Conservation (phyloP, 2,888 invertebrate genomes). For the Andrena haemorrhoa region DNA sequence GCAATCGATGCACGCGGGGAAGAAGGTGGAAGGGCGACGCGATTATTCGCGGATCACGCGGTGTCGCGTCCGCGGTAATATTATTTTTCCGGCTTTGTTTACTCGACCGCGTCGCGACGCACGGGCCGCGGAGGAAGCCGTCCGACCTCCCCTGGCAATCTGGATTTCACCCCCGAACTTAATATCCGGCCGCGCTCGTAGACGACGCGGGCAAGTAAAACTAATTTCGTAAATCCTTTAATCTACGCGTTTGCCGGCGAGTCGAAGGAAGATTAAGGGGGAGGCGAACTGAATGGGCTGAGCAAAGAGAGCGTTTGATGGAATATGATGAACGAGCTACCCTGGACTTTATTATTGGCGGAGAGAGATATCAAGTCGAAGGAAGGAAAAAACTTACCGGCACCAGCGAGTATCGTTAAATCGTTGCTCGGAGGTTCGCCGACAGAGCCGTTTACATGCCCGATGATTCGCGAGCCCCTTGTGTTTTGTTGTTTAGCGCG, state of each 20-base stretch:
- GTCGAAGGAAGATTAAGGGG: conserved; percentile 64
- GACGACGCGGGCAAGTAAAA: conserved; percentile 74
- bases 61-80: conserved; percentile 6
- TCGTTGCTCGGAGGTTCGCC: conserved; percentile 12
- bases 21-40: background rate
- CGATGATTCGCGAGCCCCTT: conserved; percentile 26
- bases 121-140: background rate
- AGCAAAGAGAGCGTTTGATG: conserved; percentile 76
- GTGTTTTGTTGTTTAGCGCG: conserved; percentile 21
- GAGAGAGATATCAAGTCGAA: conserved; percentile 59
- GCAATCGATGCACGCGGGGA: conserved; percentile 36
- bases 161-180: conserved; percentile 68
- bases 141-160: conserved; percentile 45
- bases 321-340: conserved; percentile 81
- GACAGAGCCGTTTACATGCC: conserved; percentile 43
- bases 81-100: conserved; percentile 57
- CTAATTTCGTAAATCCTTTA: conserved; percentile 79
- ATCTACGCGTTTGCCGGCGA: conserved; percentile 73
- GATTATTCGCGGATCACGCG: conserved; percentile 6
- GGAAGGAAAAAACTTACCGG: conserved; percentile 39
- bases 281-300: conserved; percentile 65
- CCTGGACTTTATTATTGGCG: conserved; percentile 74
- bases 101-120: conserved; percentile 28
- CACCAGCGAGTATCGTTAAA: conserved; percentile 55
- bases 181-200: conserved; percentile 71